These are phyloP conservation scores for Drosophila bifasciata DNA, from an alignment of 1,140 invertebrate species.

Conservation along the genomic window DNA sequence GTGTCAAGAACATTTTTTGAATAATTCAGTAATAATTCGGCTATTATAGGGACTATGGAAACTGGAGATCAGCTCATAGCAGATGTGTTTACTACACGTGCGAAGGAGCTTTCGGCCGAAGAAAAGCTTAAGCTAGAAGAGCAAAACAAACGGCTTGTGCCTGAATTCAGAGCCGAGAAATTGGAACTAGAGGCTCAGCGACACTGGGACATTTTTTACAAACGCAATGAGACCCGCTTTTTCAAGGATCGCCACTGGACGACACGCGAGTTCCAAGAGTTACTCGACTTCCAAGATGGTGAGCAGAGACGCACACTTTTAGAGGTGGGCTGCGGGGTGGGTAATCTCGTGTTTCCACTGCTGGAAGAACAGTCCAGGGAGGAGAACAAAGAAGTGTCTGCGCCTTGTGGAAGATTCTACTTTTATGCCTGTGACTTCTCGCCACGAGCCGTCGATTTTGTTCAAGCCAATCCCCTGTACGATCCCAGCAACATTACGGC, in stretches of 20 bases:
- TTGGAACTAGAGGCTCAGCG: constrained; percentile 94
- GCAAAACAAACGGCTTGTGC: constrained; percentile 90
- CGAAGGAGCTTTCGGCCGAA: constrained; percentile 85
- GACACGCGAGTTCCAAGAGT: constrained; percentile 95
- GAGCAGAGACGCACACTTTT: constrained; percentile 85
- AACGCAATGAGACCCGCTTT: constrained; percentile 95
- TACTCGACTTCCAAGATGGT: constrained; percentile 86
- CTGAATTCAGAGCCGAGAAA: constrained; percentile 91
- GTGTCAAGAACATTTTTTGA: too few species aligned
- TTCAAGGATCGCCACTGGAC: constrained; percentile 99
- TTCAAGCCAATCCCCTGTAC: constrained; percentile 88
- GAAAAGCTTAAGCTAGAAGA: constrained; percentile 87
- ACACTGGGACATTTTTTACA: constrained; percentile 99
- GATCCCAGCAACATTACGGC: constrained; percentile 87
- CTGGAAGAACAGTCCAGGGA: constrained; percentile 89
- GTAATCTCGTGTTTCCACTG: constrained; percentile 97
- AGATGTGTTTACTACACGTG: constrained; percentile 51
- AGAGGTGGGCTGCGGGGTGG: constrained; percentile 98
- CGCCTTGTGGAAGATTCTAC: constrained; percentile 87
- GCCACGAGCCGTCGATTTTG: constrained; percentile 93
- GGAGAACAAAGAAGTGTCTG: not conserved
- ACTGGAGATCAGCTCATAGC: constrained; percentile 17
- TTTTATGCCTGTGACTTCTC: constrained; percentile 97
- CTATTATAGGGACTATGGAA: constrained; percentile 9
- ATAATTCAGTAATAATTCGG: too few species aligned